A percentile compares a stretch with the other conserved stretches of the same genome.
Evolutionary conservation across 2,113 vertebrate genomes (phyloP).

Genomic region (Gorsachius goisagi): DNA sequence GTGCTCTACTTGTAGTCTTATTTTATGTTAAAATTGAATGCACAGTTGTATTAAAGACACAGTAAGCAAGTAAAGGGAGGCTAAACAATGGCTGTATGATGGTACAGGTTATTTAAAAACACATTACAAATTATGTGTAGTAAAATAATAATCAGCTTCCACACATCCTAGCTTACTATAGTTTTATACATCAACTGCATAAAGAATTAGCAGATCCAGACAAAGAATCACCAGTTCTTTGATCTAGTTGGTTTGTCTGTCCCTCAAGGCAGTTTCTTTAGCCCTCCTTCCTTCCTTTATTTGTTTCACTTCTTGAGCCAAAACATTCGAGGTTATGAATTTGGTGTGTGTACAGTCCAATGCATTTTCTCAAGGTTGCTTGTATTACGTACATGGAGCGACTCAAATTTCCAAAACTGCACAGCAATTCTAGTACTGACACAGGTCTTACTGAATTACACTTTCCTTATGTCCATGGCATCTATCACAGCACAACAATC

Average conservation of each 20-base stretch:
- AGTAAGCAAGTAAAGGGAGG: neutral
- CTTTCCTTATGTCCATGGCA: neutral
- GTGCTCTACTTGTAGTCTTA: neutral
- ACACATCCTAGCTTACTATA: neutral
- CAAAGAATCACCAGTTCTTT: neutral
- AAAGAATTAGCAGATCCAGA: neutral
- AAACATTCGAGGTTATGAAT: neutral
- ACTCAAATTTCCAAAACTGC: neutral
- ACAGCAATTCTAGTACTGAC: neutral
- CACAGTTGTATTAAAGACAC: neutral
- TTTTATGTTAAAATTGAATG: neutral
- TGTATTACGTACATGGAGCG: neutral
- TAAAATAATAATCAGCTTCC: neutral
- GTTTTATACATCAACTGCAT: neutral
- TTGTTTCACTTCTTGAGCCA: neutral
- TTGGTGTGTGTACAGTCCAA: neutral
- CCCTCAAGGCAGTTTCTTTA: neutral
- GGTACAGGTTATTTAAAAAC: neutral
- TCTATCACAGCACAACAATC: neutral
- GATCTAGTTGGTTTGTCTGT: neutral
- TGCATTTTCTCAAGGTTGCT: neutral
- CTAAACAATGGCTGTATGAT: neutral
- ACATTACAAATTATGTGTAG: neutral
- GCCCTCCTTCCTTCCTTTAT: neutral
- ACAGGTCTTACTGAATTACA: neutral